Conservation (phyloP, 92 coral and sea anemone species). For the Porites evermanni region DNA sequence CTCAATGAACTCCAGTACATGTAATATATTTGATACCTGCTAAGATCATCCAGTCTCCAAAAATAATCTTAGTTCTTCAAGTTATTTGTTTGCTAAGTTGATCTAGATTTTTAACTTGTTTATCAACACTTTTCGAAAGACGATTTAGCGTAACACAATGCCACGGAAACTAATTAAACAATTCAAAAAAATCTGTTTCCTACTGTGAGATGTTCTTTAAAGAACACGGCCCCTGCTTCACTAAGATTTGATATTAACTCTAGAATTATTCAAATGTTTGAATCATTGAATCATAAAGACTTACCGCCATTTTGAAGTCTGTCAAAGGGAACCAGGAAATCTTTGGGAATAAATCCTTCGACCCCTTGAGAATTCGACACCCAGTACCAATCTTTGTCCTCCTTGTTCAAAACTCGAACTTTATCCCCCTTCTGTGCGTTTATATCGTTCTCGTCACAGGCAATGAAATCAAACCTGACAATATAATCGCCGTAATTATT, state of each 20-base stretch:
- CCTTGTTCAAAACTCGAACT: constrained; percentile 85
- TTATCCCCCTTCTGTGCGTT: constrained; percentile 82
- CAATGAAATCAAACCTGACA: constrained; percentile 86
- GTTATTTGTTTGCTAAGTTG: constrained; percentile 17
- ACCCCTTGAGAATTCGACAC: constrained; percentile 64
- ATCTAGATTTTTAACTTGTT: constrained; percentile 3
- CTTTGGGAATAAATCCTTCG: constrained; percentile 95
- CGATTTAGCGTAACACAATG: constrained; percentile 16
- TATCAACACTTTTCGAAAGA: constrained; percentile 5
- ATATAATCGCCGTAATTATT: constrained; percentile 82
- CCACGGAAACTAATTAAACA: not conserved
- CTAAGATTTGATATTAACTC: not conserved
- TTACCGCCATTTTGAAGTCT: constrained; percentile 67
- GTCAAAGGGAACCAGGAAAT: constrained; percentile 71
- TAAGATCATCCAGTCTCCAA: not conserved
- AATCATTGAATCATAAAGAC: constrained; percentile 24
- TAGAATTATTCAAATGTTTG: constrained; percentile 9
- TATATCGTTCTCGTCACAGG: constrained; percentile 90
- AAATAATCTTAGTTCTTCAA: not conserved
- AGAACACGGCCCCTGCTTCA: not conserved
- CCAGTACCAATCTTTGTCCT: constrained; percentile 98
- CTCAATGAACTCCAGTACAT: not conserved
- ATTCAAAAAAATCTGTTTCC: not conserved
- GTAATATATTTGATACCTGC: not conserved
- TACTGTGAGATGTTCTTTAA: not conserved